These are phyloP conservation scores for Bugulina stolonifera DNA, from an alignment of 2,888 invertebrate genomes.

Conservation along the genomic window DNA sequence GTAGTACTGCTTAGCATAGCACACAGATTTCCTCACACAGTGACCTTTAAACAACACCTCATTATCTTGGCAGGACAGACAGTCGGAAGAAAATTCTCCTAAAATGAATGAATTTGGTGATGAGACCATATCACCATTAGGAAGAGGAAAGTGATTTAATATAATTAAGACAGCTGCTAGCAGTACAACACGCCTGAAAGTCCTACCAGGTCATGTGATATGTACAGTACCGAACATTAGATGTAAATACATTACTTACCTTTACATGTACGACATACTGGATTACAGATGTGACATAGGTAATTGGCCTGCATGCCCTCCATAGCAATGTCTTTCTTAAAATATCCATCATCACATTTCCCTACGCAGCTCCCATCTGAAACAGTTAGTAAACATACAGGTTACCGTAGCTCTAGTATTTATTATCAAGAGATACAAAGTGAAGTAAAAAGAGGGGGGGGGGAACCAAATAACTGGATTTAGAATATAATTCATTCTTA, in stretches of 20 bases:
- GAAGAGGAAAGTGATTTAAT: background rate
- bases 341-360: slow-evolving; percentile 22
- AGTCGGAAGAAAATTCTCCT: background rate
- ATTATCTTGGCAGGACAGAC: background rate
- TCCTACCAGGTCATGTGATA: too few species aligned
- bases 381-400: too few species aligned
- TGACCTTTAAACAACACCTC: background rate
- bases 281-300: background rate
- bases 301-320: background rate
- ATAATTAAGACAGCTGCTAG: too few species aligned
- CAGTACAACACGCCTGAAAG: too few species aligned
- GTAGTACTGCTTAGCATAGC: slow-evolving; percentile 10
- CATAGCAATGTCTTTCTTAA: background rate
- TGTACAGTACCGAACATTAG: too few species aligned
- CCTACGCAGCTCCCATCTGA: background rate
- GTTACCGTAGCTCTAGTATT: too few species aligned
- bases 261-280: background rate
- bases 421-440: too few species aligned
- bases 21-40: background rate
- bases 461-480: too few species aligned
- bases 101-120: background rate
- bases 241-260: too few species aligned
- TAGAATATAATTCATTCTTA: too few species aligned
- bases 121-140: background rate
- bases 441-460: too few species aligned